Evolutionary conservation across 1,140 invertebrate species (phyloP), one percentile per base, ranked within the genome.

Genomic region (Asobara japonica): DNA sequence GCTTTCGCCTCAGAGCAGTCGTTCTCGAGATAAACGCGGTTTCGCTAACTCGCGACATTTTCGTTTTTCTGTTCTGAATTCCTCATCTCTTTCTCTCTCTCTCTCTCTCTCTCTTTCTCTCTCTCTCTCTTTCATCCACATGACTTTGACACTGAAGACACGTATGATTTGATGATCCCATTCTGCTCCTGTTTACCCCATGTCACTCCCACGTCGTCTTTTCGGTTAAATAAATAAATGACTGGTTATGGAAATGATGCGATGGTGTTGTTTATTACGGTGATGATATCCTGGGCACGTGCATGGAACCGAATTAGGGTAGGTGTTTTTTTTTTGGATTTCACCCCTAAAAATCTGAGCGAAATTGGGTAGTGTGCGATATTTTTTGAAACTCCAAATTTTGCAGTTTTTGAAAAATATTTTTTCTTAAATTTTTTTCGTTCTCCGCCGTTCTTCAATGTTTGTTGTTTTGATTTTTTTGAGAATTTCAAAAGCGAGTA

Each of bases 151-250:
- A 22, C 51, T 56, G 22, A 7, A 56, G n/a, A 56, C 25, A 56
- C 25, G 18, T 56, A 56, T 7, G n/a, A 45, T 45, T 11, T n/a
- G 22, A 56, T 56, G 20, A 18, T 25, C 7, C 20, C 11, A 36
- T 36, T 36, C 45, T 64, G 48, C 22, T 60, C 51, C 5, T 13
- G 20, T 60, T 20, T 60, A 29, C 8, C n/a, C n/a, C n/a, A 27
- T 16, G 2, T 62, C 16, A 30, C n/a, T 31, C 60, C 29, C 27
- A 16, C 18, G 10, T 62, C 25, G 29, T 30, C 27, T 16, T 62
- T 62, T 31, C 60, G 41, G n/a, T n/a, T n/a, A n/a, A n/a, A 45
- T 45, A 45, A 45, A 45, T 45, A 45, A 45, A 45, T 45, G 41
- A 45, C n/a, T 45, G 41, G 41, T 45, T 45, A 45, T 45, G 41